Percentiles rank a stretch among this genome's conserved stretches.
Conservation (phyloP, 2,888 invertebrate species). For the Cabera pusaria region DNA sequence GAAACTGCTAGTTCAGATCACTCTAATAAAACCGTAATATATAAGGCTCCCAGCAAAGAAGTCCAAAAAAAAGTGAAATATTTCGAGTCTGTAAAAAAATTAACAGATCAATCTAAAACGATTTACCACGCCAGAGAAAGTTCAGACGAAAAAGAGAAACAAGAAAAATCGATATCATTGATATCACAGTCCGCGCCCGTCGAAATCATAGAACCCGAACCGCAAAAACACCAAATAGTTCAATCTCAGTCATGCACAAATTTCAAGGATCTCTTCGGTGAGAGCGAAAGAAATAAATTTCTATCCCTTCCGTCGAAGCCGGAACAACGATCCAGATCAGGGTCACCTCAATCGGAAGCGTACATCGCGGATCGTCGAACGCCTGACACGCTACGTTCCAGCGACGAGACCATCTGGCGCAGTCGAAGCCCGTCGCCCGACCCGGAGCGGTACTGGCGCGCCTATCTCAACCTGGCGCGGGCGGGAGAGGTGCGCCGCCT, state of each 20-base stretch:
- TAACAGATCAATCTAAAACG: slow-evolving; percentile 70
- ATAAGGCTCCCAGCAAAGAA: slow-evolving; percentile 83
- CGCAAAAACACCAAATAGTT: slow-evolving; percentile 58
- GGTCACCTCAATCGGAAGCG: slow-evolving; percentile 80
- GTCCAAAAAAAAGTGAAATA: slow-evolving; percentile 90
- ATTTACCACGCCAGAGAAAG: slow-evolving; percentile 81
- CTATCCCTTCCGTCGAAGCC: slow-evolving; percentile 77
- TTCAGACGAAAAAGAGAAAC: slow-evolving; percentile 72
- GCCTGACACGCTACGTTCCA: slow-evolving; percentile 82
- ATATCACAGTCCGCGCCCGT: slow-evolving; percentile 16
- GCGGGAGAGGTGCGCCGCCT: slow-evolving; percentile 91
- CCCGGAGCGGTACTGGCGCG: slow-evolving; percentile 87
- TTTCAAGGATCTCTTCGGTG: slow-evolving; percentile 92
- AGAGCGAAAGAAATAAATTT: slow-evolving; percentile 85
- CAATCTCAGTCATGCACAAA: slow-evolving; percentile 88
- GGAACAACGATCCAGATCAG: slow-evolving; percentile 73
- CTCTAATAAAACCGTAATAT: slow-evolving; percentile 87
- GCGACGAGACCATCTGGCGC: slow-evolving; percentile 86
- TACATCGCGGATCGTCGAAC: slow-evolving; percentile 71
- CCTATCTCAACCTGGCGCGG: slow-evolving; percentile 87
- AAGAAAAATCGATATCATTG: slow-evolving; percentile 34
- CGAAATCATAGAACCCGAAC: slow-evolving; percentile 42
- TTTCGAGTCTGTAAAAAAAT: slow-evolving; percentile 87
- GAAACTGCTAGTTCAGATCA: slow-evolving; percentile 89
- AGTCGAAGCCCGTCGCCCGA: slow-evolving; percentile 90